These are phyloP conservation scores for Sarcophaga carnaria DNA, from an alignment of 2,888 invertebrate species.

Conservation along the genomic window DNA sequence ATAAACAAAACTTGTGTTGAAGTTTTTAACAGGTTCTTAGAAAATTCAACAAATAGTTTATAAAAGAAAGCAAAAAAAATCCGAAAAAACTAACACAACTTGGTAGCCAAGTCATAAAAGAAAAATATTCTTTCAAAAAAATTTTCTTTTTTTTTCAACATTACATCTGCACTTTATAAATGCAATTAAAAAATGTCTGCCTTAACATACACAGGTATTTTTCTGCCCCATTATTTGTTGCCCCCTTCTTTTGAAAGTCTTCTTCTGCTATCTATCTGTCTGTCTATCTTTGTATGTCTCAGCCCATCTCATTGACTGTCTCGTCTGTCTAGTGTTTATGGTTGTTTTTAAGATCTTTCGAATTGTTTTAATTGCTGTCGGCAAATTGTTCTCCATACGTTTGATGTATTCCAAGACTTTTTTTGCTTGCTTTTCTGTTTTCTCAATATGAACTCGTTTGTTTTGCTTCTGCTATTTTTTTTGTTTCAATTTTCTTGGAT, in stretches of 20 bases:
- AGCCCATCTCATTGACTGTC: background rate
- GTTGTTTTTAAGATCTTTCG: conserved; percentile 25
- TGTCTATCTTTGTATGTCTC: background rate
- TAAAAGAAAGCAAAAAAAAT: background rate
- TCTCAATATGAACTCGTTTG: background rate
- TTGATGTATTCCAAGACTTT: conserved; percentile 54
- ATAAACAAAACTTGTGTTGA: conserved; percentile 7
- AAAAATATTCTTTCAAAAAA: background rate
- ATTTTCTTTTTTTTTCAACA: background rate
- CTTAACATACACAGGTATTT: background rate
- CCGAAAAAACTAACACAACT: background rate
- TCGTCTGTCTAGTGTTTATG: conserved; percentile 16
- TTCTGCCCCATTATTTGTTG: background rate
- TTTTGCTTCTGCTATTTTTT: no score
- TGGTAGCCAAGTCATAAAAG: background rate
- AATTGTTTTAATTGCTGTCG: conserved; percentile 51
- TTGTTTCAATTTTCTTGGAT: conserved; percentile 23
- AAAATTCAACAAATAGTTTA: conserved; percentile 14
- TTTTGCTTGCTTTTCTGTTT: conserved; percentile 27
- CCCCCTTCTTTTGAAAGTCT: background rate
- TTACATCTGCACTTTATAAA: conserved; percentile 29
- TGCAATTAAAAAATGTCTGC: conserved; percentile 18
- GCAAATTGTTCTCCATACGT: conserved; percentile 34
- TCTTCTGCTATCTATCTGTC: background rate
- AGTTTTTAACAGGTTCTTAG: conserved; percentile 42